These are phyloP conservation scores for Labeo calbasu DNA, from an alignment of 2,797 vertebrate species.

Conservation along the genomic window DNA sequence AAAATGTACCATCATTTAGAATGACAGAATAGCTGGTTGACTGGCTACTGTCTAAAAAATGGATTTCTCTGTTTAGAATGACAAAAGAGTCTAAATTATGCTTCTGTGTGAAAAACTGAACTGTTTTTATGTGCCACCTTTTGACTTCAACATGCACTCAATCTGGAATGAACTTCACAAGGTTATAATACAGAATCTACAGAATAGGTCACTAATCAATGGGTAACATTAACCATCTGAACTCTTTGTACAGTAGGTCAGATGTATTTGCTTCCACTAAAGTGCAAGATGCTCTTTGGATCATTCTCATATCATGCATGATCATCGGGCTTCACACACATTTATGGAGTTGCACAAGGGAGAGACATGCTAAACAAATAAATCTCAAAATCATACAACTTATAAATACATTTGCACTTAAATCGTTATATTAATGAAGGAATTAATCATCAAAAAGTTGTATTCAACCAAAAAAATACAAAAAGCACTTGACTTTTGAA, in stretches of 20 bases:
- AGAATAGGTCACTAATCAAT: background rate
- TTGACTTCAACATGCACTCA: background rate
- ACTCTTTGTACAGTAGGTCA: background rate
- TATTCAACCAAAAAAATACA: background rate
- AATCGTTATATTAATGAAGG: background rate
- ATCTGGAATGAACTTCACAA: background rate
- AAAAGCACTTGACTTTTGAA: background rate
- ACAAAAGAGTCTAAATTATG: background rate
- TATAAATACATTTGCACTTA: no score
- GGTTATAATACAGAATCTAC: background rate
- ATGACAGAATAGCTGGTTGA: background rate
- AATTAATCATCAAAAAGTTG: background rate
- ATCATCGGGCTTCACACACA: background rate
- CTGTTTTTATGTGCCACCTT: background rate
- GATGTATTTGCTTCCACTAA: background rate
- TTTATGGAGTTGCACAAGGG: background rate
- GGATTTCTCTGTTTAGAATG: background rate
- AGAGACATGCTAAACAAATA: background rate
- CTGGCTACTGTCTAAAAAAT: background rate
- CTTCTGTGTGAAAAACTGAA: background rate
- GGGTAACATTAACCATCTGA: background rate
- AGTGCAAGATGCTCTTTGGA: constrained; percentile 1
- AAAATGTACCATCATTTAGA: background rate
- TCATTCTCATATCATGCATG: background rate
- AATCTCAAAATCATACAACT: background rate